Conservation (phyloP, 2,797 vertebrate genomes). For the Cuniculus paca region DNA sequence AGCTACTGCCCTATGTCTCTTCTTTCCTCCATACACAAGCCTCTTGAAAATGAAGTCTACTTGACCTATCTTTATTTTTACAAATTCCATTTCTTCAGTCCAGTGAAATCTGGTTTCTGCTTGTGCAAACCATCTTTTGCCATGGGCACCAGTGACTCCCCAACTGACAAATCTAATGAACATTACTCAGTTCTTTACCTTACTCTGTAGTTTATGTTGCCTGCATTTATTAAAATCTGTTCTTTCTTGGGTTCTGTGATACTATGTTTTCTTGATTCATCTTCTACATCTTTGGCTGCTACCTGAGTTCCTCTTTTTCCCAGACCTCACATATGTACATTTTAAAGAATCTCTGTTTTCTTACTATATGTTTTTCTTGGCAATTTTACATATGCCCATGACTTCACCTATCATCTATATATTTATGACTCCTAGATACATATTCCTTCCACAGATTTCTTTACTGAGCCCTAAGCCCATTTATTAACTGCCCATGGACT, state of each 20-base stretch:
- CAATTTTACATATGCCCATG: neutral
- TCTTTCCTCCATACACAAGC: neutral
- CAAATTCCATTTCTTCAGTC: neutral
- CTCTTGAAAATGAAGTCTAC: neutral
- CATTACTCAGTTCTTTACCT: slow-evolving; percentile 24
- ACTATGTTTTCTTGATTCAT: slow-evolving; percentile 30
- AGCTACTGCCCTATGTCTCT: neutral
- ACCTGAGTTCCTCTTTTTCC: slow-evolving; percentile 24
- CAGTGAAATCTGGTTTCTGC: slow-evolving; percentile 31
- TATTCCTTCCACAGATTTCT: neutral
- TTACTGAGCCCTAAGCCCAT: neutral
- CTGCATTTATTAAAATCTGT: slow-evolving; percentile 50
- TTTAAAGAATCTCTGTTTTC: slow-evolving; percentile 14
- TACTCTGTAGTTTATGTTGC: slow-evolving; percentile 40
- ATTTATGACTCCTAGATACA: neutral
- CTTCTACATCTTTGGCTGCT: neutral
- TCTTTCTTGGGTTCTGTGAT: neutral
- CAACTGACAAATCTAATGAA: slow-evolving; percentile 23
- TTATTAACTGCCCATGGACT: neutral
- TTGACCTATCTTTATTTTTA: neutral
- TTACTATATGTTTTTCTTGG: slow-evolving; percentile 41
- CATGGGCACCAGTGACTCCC: neutral
- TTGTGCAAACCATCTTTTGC: slow-evolving; percentile 13
- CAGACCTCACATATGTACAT: neutral
- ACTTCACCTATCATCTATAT: slow-evolving; percentile 7